phyloP scores from a whole-genome alignment of 2,797 vertebrate species.

The Fistularia commersonii region DNA sequence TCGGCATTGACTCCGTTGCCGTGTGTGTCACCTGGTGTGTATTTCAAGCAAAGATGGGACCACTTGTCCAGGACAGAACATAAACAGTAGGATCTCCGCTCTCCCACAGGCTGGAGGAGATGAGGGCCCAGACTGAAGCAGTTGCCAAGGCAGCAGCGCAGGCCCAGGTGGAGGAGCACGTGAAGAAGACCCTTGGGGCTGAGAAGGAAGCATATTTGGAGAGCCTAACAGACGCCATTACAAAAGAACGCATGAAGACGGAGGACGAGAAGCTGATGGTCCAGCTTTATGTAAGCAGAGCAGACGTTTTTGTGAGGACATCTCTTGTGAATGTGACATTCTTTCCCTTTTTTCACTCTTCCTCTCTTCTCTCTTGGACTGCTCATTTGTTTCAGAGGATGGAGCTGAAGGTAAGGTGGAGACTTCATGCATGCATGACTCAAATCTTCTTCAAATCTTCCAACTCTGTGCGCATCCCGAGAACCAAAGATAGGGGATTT shows the following conservation, averaged over 20 bases:
- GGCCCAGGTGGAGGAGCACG: conserved; percentile 68
- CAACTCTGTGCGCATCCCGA: neutral
- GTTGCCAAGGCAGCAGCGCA: conserved; percentile 51
- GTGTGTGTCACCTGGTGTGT: too few species aligned
- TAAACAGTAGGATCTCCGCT: neutral
- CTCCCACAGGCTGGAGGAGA: conserved; percentile 60
- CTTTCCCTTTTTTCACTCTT: conserved; percentile 20
- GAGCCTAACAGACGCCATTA: conserved; percentile 78
- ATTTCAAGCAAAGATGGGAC: too few species aligned
- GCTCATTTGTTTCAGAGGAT: conserved; percentile 62
- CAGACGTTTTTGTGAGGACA: conserved; percentile 3
- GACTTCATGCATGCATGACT: conserved; percentile 28
- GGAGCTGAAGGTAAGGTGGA: conserved; percentile 71
- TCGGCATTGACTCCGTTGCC: neutral
- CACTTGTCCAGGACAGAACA: neutral
- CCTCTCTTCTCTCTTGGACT: conserved; percentile 44
- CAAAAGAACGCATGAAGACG: conserved; percentile 73
- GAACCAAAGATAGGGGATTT: too few species aligned
- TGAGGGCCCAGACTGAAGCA: conserved; percentile 36
- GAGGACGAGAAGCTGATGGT: conserved; percentile 81
- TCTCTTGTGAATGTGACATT: conserved; percentile 10
- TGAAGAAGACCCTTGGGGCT: conserved; percentile 76
- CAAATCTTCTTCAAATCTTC: too few species aligned
- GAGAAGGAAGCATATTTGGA: conserved; percentile 74
- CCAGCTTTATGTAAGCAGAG: conserved; percentile 82